Base-by-base conservation (phyloP, 2,888 invertebrate species). In the Macrophya annulata region DNA sequence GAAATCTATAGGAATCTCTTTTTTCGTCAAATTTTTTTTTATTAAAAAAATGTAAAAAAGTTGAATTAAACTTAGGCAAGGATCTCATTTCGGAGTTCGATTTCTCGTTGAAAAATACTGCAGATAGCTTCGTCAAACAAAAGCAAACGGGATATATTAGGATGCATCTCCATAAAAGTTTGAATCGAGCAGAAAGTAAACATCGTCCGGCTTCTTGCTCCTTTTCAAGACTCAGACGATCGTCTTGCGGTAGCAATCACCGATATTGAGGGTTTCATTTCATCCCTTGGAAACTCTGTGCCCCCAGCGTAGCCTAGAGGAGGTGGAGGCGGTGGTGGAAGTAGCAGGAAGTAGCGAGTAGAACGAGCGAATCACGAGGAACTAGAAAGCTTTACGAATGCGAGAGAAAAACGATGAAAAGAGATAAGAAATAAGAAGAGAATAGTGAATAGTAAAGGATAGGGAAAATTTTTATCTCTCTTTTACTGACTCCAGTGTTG, bases 151-250 rank as follows among this genome's bases (percentile, higher is more conserved):
- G 92, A 92, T 93, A 93, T 93, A 93, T 93, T 92, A 93, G 92
- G 92, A 93, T 92, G 93, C 93, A 93, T 93, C 93, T 93, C 92
- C 92, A 93, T 93, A 92, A 93, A 93, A 93, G 93, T 93, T 92
- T 91, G 88, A 92, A 90, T 91, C 90, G 89, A 89, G 91, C 90
- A 91, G 88, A 91, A 91, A 91, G 92, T 91, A 92, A 91, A 91
- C 91, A 91, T 91, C 89, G 82, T 72, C 37, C 86, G 76, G 85
- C 84, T 45, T 55, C 37, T 31, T 25, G 85, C 88, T 92, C 91
- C 89, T 91, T 91, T 90, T 87, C 87, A 87, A 87, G 88, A 88
- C 86, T 88, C 87, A 89, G 88, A 88, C 86, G 88, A 92, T 90
- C 93, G 91, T 92, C 93, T 93, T 92, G 92, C 90, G 91, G 91